These are phyloP conservation scores for Phoebastria nigripes DNA, from an alignment of 2,797 vertebrate genomes.

Conservation along the genomic window DNA sequence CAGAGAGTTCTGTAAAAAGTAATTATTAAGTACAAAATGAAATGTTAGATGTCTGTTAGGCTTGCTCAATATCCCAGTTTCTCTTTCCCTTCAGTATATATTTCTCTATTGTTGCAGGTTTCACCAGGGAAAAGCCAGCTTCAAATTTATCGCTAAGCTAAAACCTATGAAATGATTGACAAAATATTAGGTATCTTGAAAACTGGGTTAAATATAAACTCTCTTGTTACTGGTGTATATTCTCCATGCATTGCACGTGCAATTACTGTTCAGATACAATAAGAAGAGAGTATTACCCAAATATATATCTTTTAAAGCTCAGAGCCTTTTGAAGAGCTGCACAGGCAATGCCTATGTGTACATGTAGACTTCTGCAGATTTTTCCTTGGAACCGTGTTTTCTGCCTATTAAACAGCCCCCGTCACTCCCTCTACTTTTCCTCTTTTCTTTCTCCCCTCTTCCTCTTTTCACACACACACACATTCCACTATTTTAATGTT, in stretches of 20 bases:
- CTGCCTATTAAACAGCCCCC: background rate
- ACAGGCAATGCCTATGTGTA: background rate
- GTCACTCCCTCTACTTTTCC: background rate
- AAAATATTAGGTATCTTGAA: constrained; percentile 70
- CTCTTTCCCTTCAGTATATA: constrained; percentile 50
- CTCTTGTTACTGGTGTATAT: constrained; percentile 38
- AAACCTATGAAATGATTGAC: constrained; percentile 70
- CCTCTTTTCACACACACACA: background rate
- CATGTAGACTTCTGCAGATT: constrained; percentile 7
- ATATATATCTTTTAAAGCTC: constrained; percentile 40
- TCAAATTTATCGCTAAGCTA: constrained; percentile 74
- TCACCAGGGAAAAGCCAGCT: constrained; percentile 67
- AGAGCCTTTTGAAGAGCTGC: constrained; percentile 44
- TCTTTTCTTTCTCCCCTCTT: background rate
- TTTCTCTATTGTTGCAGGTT: constrained; percentile 62
- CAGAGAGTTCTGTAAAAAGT: constrained; percentile 68
- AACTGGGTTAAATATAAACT: constrained; percentile 63
- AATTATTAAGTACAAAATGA: constrained; percentile 66
- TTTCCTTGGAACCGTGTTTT: constrained; percentile 26
- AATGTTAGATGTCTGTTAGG: constrained; percentile 70
- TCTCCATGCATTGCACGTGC: constrained; percentile 18
- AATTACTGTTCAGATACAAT: constrained; percentile 24
- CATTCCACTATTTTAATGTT: background rate
- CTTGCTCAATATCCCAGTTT: constrained; percentile 62
- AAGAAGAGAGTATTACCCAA: constrained; percentile 49